Evolutionary conservation across 2,888 invertebrate genomes (phyloP).

Genomic region (Torymus auratus): DNA sequence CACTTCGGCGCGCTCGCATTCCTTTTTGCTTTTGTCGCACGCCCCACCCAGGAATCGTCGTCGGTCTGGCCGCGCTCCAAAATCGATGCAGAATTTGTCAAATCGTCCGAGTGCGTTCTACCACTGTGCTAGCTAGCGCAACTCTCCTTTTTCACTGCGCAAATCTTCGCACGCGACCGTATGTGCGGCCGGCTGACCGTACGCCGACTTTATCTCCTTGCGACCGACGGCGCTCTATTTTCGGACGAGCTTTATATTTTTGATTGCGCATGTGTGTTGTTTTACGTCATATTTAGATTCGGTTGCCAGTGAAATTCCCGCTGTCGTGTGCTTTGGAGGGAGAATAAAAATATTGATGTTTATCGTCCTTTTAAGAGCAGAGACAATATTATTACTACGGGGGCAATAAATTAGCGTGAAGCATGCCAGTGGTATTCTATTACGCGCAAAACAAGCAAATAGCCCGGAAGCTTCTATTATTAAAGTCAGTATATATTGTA

Average conservation of each 20-base stretch:
- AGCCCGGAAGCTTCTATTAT: too few species aligned
- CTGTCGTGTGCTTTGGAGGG: too few species aligned
- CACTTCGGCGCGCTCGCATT: conserved; percentile 45
- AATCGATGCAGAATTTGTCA: conserved; percentile 69
- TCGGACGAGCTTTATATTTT: background rate
- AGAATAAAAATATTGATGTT: too few species aligned
- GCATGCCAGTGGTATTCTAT: too few species aligned
- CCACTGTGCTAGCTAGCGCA: conserved; percentile 53
- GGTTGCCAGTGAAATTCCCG: too few species aligned
- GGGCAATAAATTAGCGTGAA: too few species aligned
- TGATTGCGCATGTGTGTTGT: too few species aligned
- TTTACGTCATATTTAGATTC: too few species aligned
- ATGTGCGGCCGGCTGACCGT: background rate
- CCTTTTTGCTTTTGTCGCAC: conserved; percentile 37
- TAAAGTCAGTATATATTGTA: too few species aligned
- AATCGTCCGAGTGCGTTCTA: conserved; percentile 58
- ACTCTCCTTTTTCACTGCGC: conserved; percentile 39
- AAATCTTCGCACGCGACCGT: conserved; percentile 36
- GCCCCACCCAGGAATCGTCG: conserved; percentile 64
- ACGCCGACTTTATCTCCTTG: background rate
- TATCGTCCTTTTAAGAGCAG: too few species aligned
- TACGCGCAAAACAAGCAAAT: too few species aligned
- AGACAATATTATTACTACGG: too few species aligned
- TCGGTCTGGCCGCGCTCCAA: conserved; percentile 66
- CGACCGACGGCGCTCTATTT: background rate